Conservation (phyloP, 2,888 invertebrate species). For the Electrophaes corylata region DNA sequence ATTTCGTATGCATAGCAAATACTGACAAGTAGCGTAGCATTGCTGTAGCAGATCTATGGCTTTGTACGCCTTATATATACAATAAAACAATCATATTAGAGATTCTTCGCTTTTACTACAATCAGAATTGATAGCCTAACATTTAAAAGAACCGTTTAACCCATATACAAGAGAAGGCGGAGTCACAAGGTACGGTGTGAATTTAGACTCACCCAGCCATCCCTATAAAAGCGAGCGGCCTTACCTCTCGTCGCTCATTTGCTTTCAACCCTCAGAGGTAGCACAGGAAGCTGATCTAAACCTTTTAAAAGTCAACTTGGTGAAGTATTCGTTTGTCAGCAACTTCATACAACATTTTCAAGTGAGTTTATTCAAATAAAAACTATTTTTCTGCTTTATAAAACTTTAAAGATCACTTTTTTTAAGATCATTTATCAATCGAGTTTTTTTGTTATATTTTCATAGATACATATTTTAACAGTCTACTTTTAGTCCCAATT, state of each 20-base stretch:
- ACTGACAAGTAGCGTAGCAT: too few relatives aligned
- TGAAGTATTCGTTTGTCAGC: background rate
- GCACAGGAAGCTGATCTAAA: conserved; percentile 21
- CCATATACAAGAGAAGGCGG: conserved; percentile 33
- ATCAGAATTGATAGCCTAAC: too few relatives aligned
- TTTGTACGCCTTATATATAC: too few relatives aligned
- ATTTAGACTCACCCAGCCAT: conserved; percentile 44
- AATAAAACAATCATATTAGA: too few relatives aligned
- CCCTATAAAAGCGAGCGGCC: conserved; percentile 68
- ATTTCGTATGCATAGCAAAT: too few relatives aligned
- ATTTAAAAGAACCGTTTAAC: background rate
- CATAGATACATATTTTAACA: too few relatives aligned
- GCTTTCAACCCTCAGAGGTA: conserved; percentile 57
- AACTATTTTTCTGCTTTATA: background rate
- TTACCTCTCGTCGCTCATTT: conserved; percentile 68
- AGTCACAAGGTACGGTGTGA: conserved; percentile 50
- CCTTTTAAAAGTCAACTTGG: conserved; percentile 14
- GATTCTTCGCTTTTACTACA: too few relatives aligned
- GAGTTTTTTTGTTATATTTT: too few relatives aligned
- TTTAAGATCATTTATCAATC: too few relatives aligned
- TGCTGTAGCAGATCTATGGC: too few relatives aligned
- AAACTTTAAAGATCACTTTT: too few relatives aligned
- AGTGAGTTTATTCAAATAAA: conserved; percentile 18
- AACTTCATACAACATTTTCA: background rate
- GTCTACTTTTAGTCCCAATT: too few relatives aligned